Conservation (phyloP, 2,888 invertebrate genomes). For the Salticus scenicus region DNA sequence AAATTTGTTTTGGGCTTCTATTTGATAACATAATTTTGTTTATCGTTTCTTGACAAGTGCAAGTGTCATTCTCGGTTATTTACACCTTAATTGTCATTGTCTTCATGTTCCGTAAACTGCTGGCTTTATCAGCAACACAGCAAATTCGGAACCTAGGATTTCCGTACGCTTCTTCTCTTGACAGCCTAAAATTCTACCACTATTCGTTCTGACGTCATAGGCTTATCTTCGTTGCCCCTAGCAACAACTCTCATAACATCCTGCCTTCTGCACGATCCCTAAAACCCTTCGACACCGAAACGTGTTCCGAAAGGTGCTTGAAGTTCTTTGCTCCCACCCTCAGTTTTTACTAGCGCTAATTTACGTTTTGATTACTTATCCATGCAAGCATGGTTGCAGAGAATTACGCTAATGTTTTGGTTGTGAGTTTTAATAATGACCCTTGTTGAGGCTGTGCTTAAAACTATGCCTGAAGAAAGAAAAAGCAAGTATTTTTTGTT, state of each 20-base stretch:
- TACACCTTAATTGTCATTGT: conserved; percentile 3
- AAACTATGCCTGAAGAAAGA: conserved; percentile 51
- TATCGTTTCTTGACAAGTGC: too few species aligned
- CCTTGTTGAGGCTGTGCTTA: neutral
- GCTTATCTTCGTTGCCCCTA: conserved; percentile 55
- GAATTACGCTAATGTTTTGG: neutral
- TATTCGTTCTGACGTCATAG: conserved; percentile 47
- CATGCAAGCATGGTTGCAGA: neutral
- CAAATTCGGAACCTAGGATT: neutral
- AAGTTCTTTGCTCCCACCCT: too few species aligned
- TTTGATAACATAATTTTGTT: too few species aligned
- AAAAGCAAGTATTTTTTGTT: conserved; percentile 49
- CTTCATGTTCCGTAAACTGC: neutral
- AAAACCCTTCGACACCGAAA: neutral
- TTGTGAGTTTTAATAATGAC: neutral
- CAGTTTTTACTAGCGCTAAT: neutral
- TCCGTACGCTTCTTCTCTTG: neutral
- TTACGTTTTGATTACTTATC: neutral
- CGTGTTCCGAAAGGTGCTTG: neutral
- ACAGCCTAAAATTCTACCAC: neutral
- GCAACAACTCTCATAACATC: conserved; percentile 56
- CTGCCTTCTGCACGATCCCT: conserved; percentile 22
- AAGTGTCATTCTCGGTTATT: neutral
- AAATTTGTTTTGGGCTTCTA: too few species aligned
- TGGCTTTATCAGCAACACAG: neutral